Percentiles rank a stretch among this genome's conserved stretches.
Evolutionary conservation across 2,797 vertebrate genomes (phyloP).

Genomic region (Dermochelys coriacea): DNA sequence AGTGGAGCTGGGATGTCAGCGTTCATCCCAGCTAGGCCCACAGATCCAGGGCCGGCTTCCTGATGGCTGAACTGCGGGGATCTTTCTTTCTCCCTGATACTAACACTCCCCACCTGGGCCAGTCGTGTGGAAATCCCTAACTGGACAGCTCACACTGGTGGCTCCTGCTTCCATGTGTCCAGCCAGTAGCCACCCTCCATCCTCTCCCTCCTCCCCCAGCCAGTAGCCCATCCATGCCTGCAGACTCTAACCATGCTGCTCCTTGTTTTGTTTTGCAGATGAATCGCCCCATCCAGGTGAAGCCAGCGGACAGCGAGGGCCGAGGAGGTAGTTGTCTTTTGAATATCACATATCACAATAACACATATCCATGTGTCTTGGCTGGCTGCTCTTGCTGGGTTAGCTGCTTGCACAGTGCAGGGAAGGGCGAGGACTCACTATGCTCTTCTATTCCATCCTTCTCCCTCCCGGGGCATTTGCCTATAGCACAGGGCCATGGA

Average conservation of each 20-base stretch:
- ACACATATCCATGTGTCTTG: accelerated
- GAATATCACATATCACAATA: no score
- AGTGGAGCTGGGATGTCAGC: background rate
- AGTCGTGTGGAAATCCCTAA: background rate
- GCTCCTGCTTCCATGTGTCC: background rate
- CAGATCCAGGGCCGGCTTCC: background rate
- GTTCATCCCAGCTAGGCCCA: background rate
- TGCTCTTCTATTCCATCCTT: background rate
- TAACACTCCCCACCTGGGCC: background rate
- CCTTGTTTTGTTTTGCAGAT: slow-evolving; percentile 81
- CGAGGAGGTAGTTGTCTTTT: slow-evolving; percentile 83
- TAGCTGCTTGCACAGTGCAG: background rate
- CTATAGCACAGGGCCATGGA: background rate
- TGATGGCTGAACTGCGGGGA: no score
- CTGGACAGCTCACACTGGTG: background rate
- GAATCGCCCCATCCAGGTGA: slow-evolving; percentile 89
- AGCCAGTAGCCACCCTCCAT: background rate
- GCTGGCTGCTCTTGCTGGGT: background rate
- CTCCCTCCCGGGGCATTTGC: background rate
- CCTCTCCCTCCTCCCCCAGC: accelerated
- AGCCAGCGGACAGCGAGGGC: slow-evolving; percentile 87
- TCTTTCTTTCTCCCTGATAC: no score
- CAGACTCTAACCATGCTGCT: accelerated
- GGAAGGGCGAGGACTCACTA: background rate
- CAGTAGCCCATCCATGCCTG: accelerated